These are phyloP conservation scores for Philhelius pedissequus DNA, from an alignment of 2,888 invertebrate species.

Conservation along the genomic window DNA sequence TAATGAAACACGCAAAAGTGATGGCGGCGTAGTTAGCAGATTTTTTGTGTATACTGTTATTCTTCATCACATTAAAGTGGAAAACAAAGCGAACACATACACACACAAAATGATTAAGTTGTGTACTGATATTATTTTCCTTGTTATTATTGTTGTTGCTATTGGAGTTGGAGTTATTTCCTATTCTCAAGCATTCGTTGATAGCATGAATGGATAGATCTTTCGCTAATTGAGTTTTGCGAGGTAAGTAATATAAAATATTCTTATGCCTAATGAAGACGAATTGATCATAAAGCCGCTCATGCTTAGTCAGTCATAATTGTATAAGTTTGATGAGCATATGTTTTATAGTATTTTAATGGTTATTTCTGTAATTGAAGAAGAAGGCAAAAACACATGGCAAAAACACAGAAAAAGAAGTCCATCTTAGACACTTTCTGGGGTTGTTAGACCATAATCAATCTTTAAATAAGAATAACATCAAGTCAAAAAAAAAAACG, in stretches of 20 bases:
- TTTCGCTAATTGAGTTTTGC: constrained; percentile 48
- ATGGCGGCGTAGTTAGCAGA: constrained; percentile 5
- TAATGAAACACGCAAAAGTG: constrained; percentile 37
- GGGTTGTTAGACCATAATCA: constrained; percentile 24
- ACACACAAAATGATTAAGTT: constrained; percentile 42
- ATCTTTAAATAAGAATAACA: constrained; percentile 12
- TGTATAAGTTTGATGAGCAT: background rate
- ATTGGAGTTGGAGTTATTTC: background rate
- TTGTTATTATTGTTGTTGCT: background rate
- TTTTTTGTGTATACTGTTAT: constrained; percentile 40
- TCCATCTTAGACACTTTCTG: constrained; percentile 23
- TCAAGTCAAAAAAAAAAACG: background rate
- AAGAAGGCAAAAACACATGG: background rate
- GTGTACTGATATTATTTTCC: background rate
- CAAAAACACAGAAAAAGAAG: background rate
- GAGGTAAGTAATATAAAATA: constrained; percentile 45
- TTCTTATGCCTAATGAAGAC: constrained; percentile 41
- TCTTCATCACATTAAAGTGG: constrained; percentile 21
- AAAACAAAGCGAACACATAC: background rate
- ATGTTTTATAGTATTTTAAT: constrained; percentile 1
- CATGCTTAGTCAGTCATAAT: background rate
- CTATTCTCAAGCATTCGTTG: background rate
- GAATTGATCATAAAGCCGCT: constrained; percentile 47
- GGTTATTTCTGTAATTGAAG: constrained; percentile 1
- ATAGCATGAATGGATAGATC: constrained; percentile 23